Evolutionary conservation across 2,888 invertebrate species (phyloP), one percentile per base, ranked within the genome.

Genomic region (Bruchidius siliquastri): DNA sequence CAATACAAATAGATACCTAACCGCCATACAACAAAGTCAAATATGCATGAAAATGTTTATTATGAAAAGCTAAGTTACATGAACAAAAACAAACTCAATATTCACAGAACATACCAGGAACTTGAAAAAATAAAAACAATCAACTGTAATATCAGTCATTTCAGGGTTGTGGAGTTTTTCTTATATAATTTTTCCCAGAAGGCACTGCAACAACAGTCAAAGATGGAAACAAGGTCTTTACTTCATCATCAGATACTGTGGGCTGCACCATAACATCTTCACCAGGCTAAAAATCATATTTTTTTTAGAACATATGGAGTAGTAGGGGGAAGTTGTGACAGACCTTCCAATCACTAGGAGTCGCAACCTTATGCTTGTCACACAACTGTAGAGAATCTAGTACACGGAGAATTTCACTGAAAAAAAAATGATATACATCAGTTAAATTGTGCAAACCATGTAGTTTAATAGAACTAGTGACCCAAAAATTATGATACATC

Each of bases 351-450:
- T 95, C 93, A 22, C 92, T 96, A 21, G 96, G 96, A 3, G 96
- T 96, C 10, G 95, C 96, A 74, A 99, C 94, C 86, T 93, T 93
- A 76, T 93, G 90, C 71, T 89, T 91, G 74, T 95, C 94, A 18
- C 97, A 97, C 78, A 99, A 86, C 84, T 96, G 96, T 74, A 99
- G 88, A 0, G 98, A 97, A 85, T 99, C 98, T 71, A 99, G 87
- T 10, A 94, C 95, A 75, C 99, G 91, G 72, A 99, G 87, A 79
- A 99, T 94, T 89, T 99, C 98, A 89, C 97, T 98, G 85, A 79
- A 91, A 89, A 70, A 76, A 26, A 71, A 71, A 22, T 70, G 20
- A 2, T 67, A 67, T 49, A 70, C 21, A 22, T 71, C 67, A 71
- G n/a, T 68, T n/a, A n/a, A n/a, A n/a, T n/a, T n/a, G n/a, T n/a